Evolutionary conservation across 2,888 invertebrate species (phyloP), one percentile per base, ranked within the genome.

Genomic region (Gonocerus acuteangulatus): DNA sequence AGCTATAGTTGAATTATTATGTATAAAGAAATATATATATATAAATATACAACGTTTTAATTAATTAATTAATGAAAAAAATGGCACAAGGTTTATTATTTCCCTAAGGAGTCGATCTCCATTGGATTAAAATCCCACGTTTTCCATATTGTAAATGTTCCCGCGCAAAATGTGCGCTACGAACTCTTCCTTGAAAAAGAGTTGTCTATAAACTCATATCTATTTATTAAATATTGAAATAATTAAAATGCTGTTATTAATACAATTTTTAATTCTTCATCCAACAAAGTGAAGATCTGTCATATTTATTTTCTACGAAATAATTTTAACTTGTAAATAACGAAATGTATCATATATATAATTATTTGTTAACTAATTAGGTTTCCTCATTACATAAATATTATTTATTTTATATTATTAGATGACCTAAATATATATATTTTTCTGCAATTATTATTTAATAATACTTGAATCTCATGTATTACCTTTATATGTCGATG

Each of bases 331-430:
- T 57, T 57, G 57, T 57, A 57, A 57, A 57, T 57, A 57, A 54
- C 27, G 27, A 57, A 57, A 7, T 57, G 57, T 44, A 57, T 18
- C n/a, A 45, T 44, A 57, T 45, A 3, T 36, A 57, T 21, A 32
- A 45, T 57, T 47, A 32, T 57, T 32, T 45, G 57, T 57, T 57
- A 57, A 22, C 32, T 4, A 22, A 57, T 44, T 57, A 57, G 47
- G 34, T 45, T 45, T 57, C 34, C 34, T 21, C 22, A 49, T 9
- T 49, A 49, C 15, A 22, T 57, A 45, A 47, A 23, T 9, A 45
- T 47, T 57, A 15, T 57, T 47, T 57, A 57, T 57, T 57, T 57
- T 57, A 45, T 57, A 57, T 57, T 57, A 57, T 57, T 57, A 57
- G 57, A 47, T 45, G 44, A 57, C 27, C 47, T 57, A 57, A 47